Evolutionary conservation across 2,797 vertebrate species (phyloP), one percentile per base, ranked within the genome.

Genomic region (Pogoniulus pusillus): DNA sequence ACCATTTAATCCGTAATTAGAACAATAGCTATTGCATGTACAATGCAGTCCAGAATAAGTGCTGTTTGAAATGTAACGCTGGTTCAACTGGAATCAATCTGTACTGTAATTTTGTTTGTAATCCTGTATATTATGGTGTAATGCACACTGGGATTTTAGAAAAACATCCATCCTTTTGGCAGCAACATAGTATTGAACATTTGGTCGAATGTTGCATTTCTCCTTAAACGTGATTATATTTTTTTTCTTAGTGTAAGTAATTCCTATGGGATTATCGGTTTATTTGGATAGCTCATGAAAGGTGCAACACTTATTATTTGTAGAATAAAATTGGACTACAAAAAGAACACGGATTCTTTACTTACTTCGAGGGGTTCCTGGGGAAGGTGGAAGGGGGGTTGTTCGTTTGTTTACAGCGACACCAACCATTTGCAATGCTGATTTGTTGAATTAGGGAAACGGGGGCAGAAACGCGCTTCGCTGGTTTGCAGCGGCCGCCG

Each of bases 61-160:
- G 98, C 97, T 98, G 97, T 98, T 96, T 98, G 96, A 98, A 96
- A 96, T 97, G 97, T 98, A 97, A 97, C 79, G 94, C 97, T 97
- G 97, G 97, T 98, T 98, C 96, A 97, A 96, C 96, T 96, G 97
- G 96, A 98, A 96, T 97, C 93, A 93, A 97, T 96, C 96, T 97
- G 96, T 98, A 97, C 97, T 98, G 98, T 98, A 97, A 96, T 97
- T 97, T 97, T 98, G 97, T 98, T 97, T 97, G 98, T 98, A 97
- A 98, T 97, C 95, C 95, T 98, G 97, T 98, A 97, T 97, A 97
- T 97, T 97, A 97, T 97, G 96, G 96, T 98, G 98, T 98, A 97
- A 97, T 97, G 97, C 97, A 97, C 97, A 98, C 96, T 96, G 96
- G 97, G 93, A 92, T 95, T 96, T 97, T 97, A 97, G 96, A 91